Conservation (phyloP, 1,140 invertebrate species). For the Heliconius nattereri region DNA sequence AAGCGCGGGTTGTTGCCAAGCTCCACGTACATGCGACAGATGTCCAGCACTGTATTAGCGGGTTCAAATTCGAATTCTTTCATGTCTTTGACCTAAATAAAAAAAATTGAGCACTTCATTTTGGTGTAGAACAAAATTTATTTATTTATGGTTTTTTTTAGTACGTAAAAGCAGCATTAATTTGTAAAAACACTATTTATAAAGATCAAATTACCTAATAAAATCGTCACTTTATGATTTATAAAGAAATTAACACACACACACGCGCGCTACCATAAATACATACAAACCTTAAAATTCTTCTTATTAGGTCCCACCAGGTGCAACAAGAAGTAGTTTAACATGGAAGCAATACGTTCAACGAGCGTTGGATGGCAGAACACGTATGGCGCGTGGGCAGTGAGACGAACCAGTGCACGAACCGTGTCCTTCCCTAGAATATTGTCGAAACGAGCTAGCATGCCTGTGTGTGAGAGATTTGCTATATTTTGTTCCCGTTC, state of each 20-base stretch:
- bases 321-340: constrained; percentile 96
- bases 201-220: no score
- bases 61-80: constrained; percentile 97
- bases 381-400: constrained; percentile 91
- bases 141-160: no score
- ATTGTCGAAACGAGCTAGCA: constrained; percentile 95
- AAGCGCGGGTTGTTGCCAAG: constrained; percentile 89
- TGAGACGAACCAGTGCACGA: constrained; percentile 90
- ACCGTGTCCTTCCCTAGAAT: constrained; percentile 95
- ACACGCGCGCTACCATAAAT: not conserved
- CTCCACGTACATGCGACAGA: constrained; percentile 95
- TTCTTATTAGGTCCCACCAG: constrained; percentile 94
- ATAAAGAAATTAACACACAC: not conserved
- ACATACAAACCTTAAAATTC: constrained; percentile 88
- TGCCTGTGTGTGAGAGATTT: constrained; percentile 90
- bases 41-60: constrained; percentile 92
- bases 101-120: not conserved
- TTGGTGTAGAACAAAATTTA: no score
- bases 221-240: no score
- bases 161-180: no score
- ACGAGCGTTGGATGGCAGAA: constrained; percentile 96
- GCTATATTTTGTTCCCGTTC: constrained; percentile 90
- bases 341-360: constrained; percentile 95
- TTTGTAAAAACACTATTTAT: no score
- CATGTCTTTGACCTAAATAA: constrained; percentile 92